Conservation (phyloP, 2,797 vertebrate species). For the Phrynocephalus vlangalii region DNA sequence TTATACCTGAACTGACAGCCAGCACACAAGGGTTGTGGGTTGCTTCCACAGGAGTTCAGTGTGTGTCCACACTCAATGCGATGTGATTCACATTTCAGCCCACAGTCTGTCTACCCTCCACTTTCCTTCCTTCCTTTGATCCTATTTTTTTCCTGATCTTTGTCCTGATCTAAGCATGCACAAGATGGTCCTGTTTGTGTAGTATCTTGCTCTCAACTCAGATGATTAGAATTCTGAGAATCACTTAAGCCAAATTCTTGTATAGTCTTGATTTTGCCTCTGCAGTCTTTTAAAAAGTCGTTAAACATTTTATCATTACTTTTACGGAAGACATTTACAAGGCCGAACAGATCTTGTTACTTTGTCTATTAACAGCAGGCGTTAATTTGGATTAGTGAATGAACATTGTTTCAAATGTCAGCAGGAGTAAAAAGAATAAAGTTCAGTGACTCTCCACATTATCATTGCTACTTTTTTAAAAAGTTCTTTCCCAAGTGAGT, state of each 20-base stretch:
- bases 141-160: no score
- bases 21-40: no score
- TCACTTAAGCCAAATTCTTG: conserved; percentile 4
- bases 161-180: not conserved
- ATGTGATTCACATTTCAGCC: no score
- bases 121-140: no score
- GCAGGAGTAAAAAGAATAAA: not conserved
- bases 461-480: not conserved
- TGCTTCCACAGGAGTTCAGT: no score
- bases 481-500: not conserved
- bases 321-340: conserved; percentile 11
- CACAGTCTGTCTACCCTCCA: no score
- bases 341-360: conserved; percentile 7
- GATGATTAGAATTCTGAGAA: conserved; percentile 24
- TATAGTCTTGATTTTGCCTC: conserved; percentile 16
- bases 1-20: no score
- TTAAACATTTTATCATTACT: conserved; percentile 9
- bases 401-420: not conserved
- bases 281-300: not conserved
- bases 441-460: not conserved
- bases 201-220: not conserved
- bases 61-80: no score
- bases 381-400: conserved; percentile 2
- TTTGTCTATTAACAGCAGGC: conserved; percentile 7
- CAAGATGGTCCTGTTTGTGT: not conserved